Conservation (phyloP, 2,797 vertebrate species). For the Lithobates pipiens region DNA sequence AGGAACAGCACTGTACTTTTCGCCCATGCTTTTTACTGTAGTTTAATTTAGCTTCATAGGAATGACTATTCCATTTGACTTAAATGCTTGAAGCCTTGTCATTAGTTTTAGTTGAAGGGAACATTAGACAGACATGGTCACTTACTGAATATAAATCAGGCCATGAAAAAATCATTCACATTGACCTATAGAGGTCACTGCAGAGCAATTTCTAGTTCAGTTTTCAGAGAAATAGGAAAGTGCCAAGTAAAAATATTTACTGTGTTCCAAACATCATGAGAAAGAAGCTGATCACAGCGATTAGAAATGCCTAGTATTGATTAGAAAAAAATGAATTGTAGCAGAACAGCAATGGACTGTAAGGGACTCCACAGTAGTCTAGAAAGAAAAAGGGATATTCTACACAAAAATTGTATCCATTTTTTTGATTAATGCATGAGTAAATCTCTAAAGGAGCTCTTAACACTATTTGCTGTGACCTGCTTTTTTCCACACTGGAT, state of each 20-base stretch:
- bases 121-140: constrained; percentile 50
- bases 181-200: constrained; percentile 70
- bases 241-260: not conserved
- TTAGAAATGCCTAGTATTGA: not conserved
- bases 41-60: constrained; percentile 49
- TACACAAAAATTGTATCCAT: too few relatives aligned
- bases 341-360: too few relatives aligned
- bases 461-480: too few relatives aligned
- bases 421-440: too few relatives aligned
- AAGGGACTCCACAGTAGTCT: too few relatives aligned
- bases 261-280: not conserved
- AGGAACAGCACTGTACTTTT: constrained; percentile 22
- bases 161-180: constrained; percentile 54
- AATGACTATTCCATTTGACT: constrained; percentile 44
- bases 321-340: too few relatives aligned
- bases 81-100: constrained; percentile 56
- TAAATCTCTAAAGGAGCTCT: too few relatives aligned
- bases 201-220: constrained; percentile 63
- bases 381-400: too few relatives aligned
- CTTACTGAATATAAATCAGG: constrained; percentile 54
- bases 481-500: too few relatives aligned
- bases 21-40: constrained; percentile 45
- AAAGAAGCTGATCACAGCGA: not conserved
- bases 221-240: not conserved
- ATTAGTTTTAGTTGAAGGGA: constrained; percentile 58